phyloP scores from a whole-genome alignment of 2,888 invertebrate species.

The Idaea biselata region DNA sequence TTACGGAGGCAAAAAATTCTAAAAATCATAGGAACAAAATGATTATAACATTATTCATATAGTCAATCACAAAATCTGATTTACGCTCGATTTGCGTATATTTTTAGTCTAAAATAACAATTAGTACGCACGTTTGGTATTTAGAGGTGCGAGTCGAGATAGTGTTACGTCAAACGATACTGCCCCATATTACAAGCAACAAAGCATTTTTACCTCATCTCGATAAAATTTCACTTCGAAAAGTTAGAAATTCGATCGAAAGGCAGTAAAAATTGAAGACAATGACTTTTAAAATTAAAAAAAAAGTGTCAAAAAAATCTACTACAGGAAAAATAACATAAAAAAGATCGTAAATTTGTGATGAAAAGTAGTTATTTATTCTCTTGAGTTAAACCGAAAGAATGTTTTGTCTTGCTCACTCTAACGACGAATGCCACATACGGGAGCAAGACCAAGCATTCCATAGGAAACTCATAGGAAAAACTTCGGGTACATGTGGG shows the following conservation, averaged over 20 bases:
- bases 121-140: slow-evolving; percentile 74
- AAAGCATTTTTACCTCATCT: slow-evolving; percentile 7
- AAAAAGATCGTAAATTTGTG: not conserved
- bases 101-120: slow-evolving; percentile 62
- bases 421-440: no score
- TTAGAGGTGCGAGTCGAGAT: slow-evolving; percentile 74
- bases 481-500: not conserved
- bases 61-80: slow-evolving; percentile 77
- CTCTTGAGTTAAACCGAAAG: slow-evolving; percentile 16
- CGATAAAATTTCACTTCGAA: slow-evolving; percentile 10
- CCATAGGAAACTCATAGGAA: no score
- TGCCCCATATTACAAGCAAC: slow-evolving; percentile 11
- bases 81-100: slow-evolving; percentile 69
- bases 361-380: slow-evolving; percentile 7
- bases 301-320: not conserved
- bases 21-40: slow-evolving; percentile 76
- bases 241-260: slow-evolving; percentile 8
- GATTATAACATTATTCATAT: slow-evolving; percentile 56
- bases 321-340: no score
- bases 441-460: no score
- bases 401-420: slow-evolving; percentile 6
- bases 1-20: slow-evolving; percentile 53
- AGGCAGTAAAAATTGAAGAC: slow-evolving; percentile 9
- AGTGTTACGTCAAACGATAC: slow-evolving; percentile 52
- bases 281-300: not conserved